Evolutionary conservation across 37 sponge, comb jelly and placozoan genomes (phyloP).

Genomic region (Oscarella lobularis): DNA sequence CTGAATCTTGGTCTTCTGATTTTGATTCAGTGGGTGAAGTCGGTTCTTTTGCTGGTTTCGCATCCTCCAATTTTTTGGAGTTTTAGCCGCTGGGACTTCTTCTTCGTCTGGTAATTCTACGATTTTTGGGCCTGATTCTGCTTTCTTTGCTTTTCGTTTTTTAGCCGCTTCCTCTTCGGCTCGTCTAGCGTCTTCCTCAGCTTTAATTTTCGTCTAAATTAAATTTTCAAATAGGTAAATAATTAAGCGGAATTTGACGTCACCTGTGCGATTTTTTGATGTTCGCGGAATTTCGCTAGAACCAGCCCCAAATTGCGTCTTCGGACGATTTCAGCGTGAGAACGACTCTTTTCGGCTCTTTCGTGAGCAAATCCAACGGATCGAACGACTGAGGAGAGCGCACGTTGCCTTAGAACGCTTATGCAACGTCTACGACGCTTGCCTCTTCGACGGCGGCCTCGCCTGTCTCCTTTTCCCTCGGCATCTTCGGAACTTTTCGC

Average conservation of each 20-base stretch:
- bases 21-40: too few relatives aligned
- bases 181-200: neutral
- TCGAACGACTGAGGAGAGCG: conserved; percentile 48
- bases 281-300: conserved; percentile 14
- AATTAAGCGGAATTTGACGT: too few relatives aligned
- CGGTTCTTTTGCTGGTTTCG: too few relatives aligned
- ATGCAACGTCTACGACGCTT: neutral
- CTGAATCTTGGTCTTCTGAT: too few relatives aligned
- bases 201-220: too few relatives aligned
- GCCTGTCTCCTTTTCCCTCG: neutral
- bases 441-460: neutral
- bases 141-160: too few relatives aligned
- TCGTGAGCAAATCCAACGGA: conserved; percentile 51
- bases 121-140: too few relatives aligned
- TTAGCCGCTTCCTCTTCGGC: too few relatives aligned
- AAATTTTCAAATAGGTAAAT: too few relatives aligned
- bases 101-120: neutral
- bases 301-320: neutral
- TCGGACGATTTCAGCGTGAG: neutral
- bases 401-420: neutral
- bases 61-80: too few relatives aligned
- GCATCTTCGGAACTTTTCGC: neutral
- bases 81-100: too few relatives aligned
- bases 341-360: conserved; percentile 26
- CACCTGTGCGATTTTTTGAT: neutral